Evolutionary conservation across 2,797 vertebrate genomes (phyloP), one percentile per base, ranked within the genome.

Genomic region (Sciurus vulgaris): DNA sequence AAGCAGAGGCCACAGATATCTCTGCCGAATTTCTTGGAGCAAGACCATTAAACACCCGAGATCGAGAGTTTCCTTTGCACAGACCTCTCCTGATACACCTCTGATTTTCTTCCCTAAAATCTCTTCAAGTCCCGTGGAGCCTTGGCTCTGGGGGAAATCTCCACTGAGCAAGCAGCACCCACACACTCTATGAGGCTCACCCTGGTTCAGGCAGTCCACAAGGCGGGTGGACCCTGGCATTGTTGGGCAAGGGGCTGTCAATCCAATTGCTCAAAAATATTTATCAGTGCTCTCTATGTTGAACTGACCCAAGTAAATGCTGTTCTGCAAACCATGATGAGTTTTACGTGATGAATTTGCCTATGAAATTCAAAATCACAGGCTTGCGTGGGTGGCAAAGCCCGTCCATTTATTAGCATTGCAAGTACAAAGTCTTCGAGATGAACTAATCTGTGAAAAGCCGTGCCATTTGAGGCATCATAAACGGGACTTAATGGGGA

Each of bases 371-470:
- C 89, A 67, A 33, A 90, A 98, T 97, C 97, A 97, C 79, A 95
- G 81, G 93, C 94, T 97, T 88, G 54, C 86, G 24, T 30, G 93
- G 94, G 96, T 79, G 44, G 93, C 96, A 93, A 97, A 97, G 83
- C 84, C 93, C 92, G 94, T 94, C 70, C 94, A 96, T 98, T 97
- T 97, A 97, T 98, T 98, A 98, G 96, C 96, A 97, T 95, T 69
- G 63, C 61, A 72, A 73, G 77, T 51, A 26, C 97, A 96, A 96
- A 98, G 93, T 97, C 96, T 97, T 95, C 76, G 77, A 96, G 95
- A 97, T 97, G 97, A 98, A 96, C 97, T 95, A 95, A 96, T 91
- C 95, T 97, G 95, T 98, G 97, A 97, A 95, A 97, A 97, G 97
- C 97, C 93, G 96, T 86, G 86, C 97, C 92, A 88, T 98, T 98